These are phyloP conservation scores for Pollachius pollachius DNA, from an alignment of 2,113 vertebrate species.

Conservation along the genomic window DNA sequence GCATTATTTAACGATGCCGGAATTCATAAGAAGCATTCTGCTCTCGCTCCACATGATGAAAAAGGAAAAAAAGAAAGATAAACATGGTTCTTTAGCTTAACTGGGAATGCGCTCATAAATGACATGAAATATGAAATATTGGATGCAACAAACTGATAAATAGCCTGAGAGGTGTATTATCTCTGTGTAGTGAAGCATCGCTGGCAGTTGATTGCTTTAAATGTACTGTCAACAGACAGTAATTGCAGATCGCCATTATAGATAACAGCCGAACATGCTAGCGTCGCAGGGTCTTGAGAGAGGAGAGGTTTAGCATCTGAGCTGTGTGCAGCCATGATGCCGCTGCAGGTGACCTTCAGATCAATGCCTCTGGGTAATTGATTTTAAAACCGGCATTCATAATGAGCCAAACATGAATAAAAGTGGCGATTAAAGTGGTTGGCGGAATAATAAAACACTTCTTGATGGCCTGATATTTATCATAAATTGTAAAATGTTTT, in stretches of 20 bases:
- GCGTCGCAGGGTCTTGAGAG: constrained; percentile 28
- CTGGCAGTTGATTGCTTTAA: constrained; percentile 22
- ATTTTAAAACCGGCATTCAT: no score
- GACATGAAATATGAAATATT: no score
- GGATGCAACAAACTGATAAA: no score
- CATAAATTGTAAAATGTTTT: neutral
- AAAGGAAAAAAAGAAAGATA: no score
- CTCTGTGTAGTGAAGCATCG: constrained; percentile 20
- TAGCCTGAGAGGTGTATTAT: neutral
- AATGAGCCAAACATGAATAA: no score
- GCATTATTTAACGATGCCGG: no score
- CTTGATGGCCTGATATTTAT: neutral
- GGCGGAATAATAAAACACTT: neutral
- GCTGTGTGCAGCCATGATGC: constrained; percentile 8
- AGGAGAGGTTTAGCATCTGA: constrained; percentile 6
- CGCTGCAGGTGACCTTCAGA: no score
- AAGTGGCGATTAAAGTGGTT: neutral
- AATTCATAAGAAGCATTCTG: no score
- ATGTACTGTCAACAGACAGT: neutral
- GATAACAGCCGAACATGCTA: neutral
- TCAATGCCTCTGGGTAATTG: no score
- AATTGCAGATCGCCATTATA: neutral
- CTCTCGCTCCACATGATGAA: no score
- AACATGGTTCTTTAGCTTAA: no score
- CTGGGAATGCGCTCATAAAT: no score